Conservation (phyloP, 2,113 vertebrate genomes). For the Tychaedon coryphoeus region DNA sequence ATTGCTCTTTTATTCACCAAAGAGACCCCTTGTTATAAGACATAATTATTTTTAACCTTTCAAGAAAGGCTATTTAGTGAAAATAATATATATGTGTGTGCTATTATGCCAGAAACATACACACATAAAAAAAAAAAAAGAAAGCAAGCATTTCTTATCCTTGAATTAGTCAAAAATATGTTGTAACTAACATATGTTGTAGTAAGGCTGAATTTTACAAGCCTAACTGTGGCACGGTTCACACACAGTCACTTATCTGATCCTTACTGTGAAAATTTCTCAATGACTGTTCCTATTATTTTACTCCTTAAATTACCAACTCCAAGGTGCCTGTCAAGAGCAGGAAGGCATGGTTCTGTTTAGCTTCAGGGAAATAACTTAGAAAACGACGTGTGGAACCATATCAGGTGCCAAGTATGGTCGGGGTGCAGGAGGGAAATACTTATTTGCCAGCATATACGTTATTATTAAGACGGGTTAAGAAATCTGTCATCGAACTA, state of each 20-base stretch:
- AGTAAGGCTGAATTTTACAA: neutral
- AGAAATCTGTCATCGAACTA: neutral
- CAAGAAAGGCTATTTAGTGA: neutral
- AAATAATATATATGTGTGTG: neutral
- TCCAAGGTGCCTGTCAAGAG: neutral
- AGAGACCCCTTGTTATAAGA: neutral
- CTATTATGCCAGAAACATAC: neutral
- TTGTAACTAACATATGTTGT: neutral
- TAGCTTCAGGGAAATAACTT: neutral
- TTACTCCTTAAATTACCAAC: neutral
- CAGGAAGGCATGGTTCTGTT: neutral
- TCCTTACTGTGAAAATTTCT: neutral
- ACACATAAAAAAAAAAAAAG: neutral
- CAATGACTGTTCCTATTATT: neutral
- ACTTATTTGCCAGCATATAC: neutral
- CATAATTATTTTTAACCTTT: neutral
- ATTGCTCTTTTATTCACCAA: neutral
- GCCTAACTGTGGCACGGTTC: neutral
- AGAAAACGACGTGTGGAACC: neutral
- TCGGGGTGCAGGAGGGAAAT: neutral
- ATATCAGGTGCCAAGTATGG: neutral
- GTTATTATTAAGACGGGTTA: neutral
- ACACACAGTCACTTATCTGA: neutral
- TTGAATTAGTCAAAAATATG: neutral
- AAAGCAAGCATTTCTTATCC: neutral